Evolutionary conservation across 2,797 vertebrate species (phyloP), one percentile per base, ranked within the genome.

Genomic region (Melanotaenia boesemani): DNA sequence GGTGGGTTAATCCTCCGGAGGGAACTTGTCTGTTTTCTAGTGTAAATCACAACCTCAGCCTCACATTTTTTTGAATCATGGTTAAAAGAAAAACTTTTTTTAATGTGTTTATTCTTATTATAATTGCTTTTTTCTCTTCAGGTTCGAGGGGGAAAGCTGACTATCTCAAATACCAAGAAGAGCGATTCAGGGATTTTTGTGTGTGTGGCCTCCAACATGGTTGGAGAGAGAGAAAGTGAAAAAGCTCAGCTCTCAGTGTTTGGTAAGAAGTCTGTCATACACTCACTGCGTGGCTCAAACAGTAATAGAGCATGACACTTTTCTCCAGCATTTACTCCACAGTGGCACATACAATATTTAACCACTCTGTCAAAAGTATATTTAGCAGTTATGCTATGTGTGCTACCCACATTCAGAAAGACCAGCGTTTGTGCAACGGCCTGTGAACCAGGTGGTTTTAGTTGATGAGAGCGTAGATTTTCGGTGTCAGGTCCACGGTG

Each of bases 161-260:
- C 97, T 91, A 97, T 99, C 79, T 96, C 97, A 50, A 97, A 96
- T 58, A 95, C 96, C 46, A 96, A 95, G 65, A 98, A 97, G 83
- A 96, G 92, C 0, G 98, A 99, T 67, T 94, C 95, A 0, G 98
- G 97, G 32, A 97, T 96, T 95, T 99, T 98, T 41, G 96, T 95
- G 16, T 99, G 98, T 73, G 97, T 98, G 32, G 98, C 97, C 0
- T 92, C 95, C 80, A 99, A 99, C 79, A 98, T 99, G 95, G 98
- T 99, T 67, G 98, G 98, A n/a, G 98, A 99, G 82, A 91, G 96
- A 28, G 97, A 98, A 84, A 99, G 98, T 3, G 97, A 98, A 77
- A 97, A 97, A 0, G 98, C 98, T 72, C 97, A 99, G 83, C 94
- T 99, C 36, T 98, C 98, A 30, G 97, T 99, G 65, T 99, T 98